Percentiles rank a stretch among this genome's conserved stretches.
Conservation (phyloP, 2,797 vertebrate genomes). For the Sardinella longiceps region DNA sequence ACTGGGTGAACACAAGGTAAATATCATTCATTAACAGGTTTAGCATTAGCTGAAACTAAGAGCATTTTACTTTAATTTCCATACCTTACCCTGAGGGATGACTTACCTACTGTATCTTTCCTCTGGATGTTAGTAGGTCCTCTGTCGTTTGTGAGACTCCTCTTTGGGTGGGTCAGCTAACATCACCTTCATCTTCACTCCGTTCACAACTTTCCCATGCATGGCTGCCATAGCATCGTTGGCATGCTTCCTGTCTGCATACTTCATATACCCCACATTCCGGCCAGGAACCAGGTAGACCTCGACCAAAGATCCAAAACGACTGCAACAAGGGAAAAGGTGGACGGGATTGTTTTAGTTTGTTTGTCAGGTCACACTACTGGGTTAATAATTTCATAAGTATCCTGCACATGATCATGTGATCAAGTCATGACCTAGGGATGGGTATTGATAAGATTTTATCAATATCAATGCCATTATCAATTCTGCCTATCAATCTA, state of each 20-base stretch:
- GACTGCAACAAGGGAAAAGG: conserved; percentile 72
- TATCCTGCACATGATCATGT: background rate
- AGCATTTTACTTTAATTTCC: background rate
- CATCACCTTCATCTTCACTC: conserved; percentile 94
- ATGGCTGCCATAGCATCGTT: conserved; percentile 87
- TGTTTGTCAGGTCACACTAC: background rate
- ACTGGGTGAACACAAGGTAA: background rate
- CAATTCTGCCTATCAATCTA: no score
- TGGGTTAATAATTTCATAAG: background rate
- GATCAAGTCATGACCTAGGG: no score
- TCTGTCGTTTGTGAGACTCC: conserved; percentile 91
- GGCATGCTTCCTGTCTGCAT: conserved; percentile 86
- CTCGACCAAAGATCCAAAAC: conserved; percentile 90
- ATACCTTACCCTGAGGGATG: conserved; percentile 43
- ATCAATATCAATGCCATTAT: no score
- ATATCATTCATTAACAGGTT: background rate
- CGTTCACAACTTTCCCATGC: conserved; percentile 89
- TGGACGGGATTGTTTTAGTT: background rate
- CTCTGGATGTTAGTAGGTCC: conserved; percentile 80
- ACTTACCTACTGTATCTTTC: conserved; percentile 51
- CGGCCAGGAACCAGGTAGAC: conserved; percentile 92
- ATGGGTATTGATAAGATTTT: no score
- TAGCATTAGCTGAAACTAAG: background rate
- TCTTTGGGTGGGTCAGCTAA: conserved; percentile 90
- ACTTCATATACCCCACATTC: conserved; percentile 94